Conservation (phyloP, 2,113 vertebrate genomes). For the Erinaceus europaeus region DNA sequence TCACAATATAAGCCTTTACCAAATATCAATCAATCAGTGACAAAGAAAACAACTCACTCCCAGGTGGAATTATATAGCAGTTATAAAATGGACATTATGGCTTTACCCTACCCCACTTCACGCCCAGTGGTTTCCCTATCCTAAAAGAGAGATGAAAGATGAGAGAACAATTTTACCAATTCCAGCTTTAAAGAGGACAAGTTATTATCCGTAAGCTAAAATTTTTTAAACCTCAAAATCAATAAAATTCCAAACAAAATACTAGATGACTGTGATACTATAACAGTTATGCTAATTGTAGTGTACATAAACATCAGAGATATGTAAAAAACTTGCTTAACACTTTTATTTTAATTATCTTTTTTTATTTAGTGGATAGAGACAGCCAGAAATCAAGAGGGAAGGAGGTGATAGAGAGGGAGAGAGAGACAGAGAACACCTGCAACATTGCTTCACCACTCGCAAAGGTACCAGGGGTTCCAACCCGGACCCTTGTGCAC, state of each 20-base stretch:
- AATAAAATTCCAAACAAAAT: not conserved
- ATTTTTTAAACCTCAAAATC: not conserved
- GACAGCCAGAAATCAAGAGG: too few species aligned
- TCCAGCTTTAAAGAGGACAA: not conserved
- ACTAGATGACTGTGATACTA: not conserved
- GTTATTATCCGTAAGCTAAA: not conserved
- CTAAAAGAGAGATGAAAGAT: not conserved
- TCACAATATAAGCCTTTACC: not conserved
- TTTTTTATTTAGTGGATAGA: too few species aligned
- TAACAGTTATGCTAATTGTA: not conserved
- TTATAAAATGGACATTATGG: not conserved
- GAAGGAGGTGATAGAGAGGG: too few species aligned
- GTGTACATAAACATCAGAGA: not conserved
- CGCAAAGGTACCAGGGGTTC: too few species aligned
- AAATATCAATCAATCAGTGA: not conserved
- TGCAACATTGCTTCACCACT: too few species aligned
- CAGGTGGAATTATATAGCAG: not conserved
- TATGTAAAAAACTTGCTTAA: not conserved
- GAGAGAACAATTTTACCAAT: not conserved
- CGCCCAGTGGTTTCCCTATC: too few species aligned
- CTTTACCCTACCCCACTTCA: not conserved
- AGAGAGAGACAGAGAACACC: too few species aligned
- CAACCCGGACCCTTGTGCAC: too few species aligned
- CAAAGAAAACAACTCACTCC: not conserved
- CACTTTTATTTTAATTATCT: too few species aligned